Base-by-base conservation (phyloP, 2,113 vertebrate species). In the Oryzias melastigma region DNA sequence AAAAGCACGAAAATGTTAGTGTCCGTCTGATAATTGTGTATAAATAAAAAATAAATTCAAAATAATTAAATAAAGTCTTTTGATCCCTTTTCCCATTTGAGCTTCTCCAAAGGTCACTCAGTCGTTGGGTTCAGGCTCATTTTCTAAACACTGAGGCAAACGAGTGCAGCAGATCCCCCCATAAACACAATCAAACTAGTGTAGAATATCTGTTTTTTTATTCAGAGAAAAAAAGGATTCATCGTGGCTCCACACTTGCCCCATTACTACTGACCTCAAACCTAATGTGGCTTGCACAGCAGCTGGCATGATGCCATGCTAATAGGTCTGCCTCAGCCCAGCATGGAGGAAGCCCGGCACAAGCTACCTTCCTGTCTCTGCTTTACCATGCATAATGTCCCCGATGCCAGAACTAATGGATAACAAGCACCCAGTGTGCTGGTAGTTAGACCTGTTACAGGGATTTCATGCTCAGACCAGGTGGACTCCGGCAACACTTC, bases 281-380 rank as follows among this genome's bases (percentile, higher is more conserved):
- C 68, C 64, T 78, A 84, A 84, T 79, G 73, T 80, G 75, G 61
- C 77, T 82, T 72, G 78, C 60, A 47, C 75, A 79, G 78, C 81
- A 88, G 78, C 78, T 81, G 76, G 78, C 76, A 56, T 44, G 35
- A 47, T 56, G 72, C 80, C 72, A 79, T 63, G 68, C 68, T 78
- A 86, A 82, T 77, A 73, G 76, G 58, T 68, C 70, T 60, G 27
- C 75, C 61, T 76, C 73, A 75, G 62, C 49, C 20, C 52, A 53
- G 73, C 68, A 69, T 67, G 50, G 61, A 63, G 65, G 54, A 75
- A 75, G 75, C 65, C 60, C 42, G 50, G 62, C 74, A 68, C 62
- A 27, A 68, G 62, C 61, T 58, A 63, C 60, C 75, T 50, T 75
- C 66, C 75, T 70, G 78, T 77, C 67, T 77, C 49, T 41, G 52